Base-by-base conservation (phyloP, 2,888 invertebrate genomes). In the Athripsodes cinereus region DNA sequence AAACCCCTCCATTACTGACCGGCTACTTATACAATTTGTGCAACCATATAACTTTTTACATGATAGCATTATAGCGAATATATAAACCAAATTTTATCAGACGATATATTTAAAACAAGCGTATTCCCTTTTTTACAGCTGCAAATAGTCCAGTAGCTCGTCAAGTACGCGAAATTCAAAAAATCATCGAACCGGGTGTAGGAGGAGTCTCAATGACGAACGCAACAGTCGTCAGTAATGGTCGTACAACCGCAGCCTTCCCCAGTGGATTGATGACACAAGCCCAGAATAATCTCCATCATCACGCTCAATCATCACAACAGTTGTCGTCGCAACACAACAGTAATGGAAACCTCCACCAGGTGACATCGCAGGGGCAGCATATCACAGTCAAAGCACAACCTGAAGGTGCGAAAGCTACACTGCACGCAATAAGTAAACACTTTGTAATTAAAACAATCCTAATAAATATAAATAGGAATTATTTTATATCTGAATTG, bases 301-400 rank as follows among this genome's bases (percentile, higher is more conserved):
- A 31, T 40, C 40, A 40, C 40, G 13, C n/a, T n/a, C n/a, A n/a
- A n/a, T n/a, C n/a, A n/a, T n/a, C n/a, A n/a, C n/a, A n/a, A n/a
- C n/a, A n/a, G n/a, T n/a, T n/a, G n/a, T n/a, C n/a, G n/a, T n/a
- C n/a, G n/a, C 26, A 26, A 62, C 70, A 58, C 72, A 73, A 67
- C 76, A 78, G 64, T 76, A 77, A 16, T 21, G 49, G 19, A 5
- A 21, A 31, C 31, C 31, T 8, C 11, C 40, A 40, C 13, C 50
- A 49, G 35, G n/a, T n/a, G n/a, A n/a, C 44, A 13, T 8, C 62
- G 19, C 47, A 31, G 13, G 63, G 76, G 75, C 20, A 69, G 75
- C 40, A 68, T 72, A 21, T 67, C 74, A 34, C 66, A 73, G 1
- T 63, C 52, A 63, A 63, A 52, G 61, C 63, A 19, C 63, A 63